Evolutionary conservation across 2,113 vertebrate species (phyloP), one percentile per base, ranked within the genome.

Genomic region (Bufo gargarizans): DNA sequence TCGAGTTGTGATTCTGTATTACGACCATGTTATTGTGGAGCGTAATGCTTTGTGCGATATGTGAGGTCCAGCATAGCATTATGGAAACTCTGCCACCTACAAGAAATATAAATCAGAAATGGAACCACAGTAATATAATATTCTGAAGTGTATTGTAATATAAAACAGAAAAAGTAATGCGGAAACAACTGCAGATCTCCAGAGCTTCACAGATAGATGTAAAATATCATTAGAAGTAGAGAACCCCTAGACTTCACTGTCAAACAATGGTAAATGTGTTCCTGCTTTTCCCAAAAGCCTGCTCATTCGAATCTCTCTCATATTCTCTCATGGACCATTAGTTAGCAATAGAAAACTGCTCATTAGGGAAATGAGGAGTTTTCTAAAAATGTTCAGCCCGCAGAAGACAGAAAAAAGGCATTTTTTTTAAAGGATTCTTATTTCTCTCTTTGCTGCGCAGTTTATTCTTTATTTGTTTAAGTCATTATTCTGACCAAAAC

Each of bases 311-410:
- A 53, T 86, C 74, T 78, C 58, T 86, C 84, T 85, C 45, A 43
- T 76, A 74, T 74, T 59, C 71, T 85, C 72, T 86, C 85, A 86
- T 86, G 85, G 85, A 86, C 85, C 74, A 86, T 86, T 78, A 77
- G 72, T 65, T 86, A 78, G 85, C 56, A 55, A 86, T 53, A 86
- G 72, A 86, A 86, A 86, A 77, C 33, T 58, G 50, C 33, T 76
- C 85, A 86, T 86, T 86, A 78, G 85, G 84, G 85, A 86, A 86
- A 86, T 86, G 85, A 78, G 74, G 72, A 77, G 78, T 58, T 77
- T 77, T 20, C 85, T 77, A 77, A 86, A 63, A 77, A 86, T 77
- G 63, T 65, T 86, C 85, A 56, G 56, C 74, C 43, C 45, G 65
- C 74, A 77, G 58, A 47, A 63, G 43, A 50, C 4, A 85, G 17